Percentiles rank a stretch among this genome's conserved stretches.
These are phyloP conservation scores for Drosophila mojavensis DNA, from an alignment of 1,140 invertebrate genomes.

Conservation along the genomic window DNA sequence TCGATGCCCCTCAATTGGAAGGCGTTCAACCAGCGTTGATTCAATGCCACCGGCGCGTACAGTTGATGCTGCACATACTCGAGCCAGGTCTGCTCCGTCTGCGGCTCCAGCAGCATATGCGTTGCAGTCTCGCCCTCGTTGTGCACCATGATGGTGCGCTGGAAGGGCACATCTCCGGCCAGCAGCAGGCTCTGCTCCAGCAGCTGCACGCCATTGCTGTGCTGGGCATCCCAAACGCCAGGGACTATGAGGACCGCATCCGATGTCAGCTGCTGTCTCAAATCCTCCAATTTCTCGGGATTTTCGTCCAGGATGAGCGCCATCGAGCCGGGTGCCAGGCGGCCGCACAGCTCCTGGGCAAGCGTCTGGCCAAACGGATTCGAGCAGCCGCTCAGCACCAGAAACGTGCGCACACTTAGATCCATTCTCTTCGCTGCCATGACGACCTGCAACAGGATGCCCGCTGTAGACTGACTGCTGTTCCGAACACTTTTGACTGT, in stretches of 20 bases:
- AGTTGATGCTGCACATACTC: constrained; percentile 92
- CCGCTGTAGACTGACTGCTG: constrained; percentile 6
- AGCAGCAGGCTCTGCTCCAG: constrained; percentile 45
- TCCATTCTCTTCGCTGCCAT: constrained; percentile 79
- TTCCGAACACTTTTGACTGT: constrained; percentile 53
- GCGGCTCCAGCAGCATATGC: constrained; percentile 86
- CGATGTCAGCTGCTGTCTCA: constrained; percentile 36
- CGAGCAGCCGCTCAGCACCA: constrained; percentile 69
- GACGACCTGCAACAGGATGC: neutral
- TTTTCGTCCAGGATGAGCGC: constrained; percentile 91
- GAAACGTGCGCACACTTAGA: constrained; percentile 67
- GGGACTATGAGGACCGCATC: constrained; percentile 36
- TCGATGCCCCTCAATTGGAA: constrained; percentile 75
- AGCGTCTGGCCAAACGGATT: constrained; percentile 87
- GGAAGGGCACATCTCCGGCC: constrained; percentile 83
- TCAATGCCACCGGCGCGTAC: constrained; percentile 91
- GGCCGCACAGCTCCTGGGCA: constrained; percentile 87
- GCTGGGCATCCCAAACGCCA: constrained; percentile 23
- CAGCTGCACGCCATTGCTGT: constrained; percentile 40
- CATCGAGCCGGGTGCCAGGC: constrained; percentile 87
- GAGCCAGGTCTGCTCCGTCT: constrained; percentile 86
- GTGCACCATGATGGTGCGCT: constrained; percentile 91
- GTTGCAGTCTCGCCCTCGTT: constrained; percentile 94
- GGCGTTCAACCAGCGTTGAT: constrained; percentile 88
- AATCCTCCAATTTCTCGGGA: constrained; percentile 60